These are phyloP conservation scores for Brachyrhaphis roseni DNA, from an alignment of 2,797 vertebrate species.

Conservation along the genomic window DNA sequence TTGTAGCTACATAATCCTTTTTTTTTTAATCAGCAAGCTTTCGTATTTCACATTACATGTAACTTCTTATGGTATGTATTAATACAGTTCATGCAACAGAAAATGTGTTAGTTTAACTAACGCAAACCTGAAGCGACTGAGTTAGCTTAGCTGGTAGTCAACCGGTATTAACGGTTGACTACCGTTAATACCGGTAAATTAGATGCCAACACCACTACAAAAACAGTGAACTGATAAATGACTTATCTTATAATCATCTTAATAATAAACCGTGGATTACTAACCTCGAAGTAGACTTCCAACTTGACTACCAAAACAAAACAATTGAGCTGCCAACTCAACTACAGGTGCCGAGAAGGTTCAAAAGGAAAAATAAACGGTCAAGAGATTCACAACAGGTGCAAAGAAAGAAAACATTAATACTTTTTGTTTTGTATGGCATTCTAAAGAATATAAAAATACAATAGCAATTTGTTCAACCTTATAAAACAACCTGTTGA, in stretches of 20 bases:
- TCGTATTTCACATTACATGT: too few species aligned
- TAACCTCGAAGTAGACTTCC: conserved; percentile 62
- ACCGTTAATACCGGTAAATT: too few species aligned
- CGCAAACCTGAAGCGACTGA: neutral
- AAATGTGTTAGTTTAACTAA: neutral
- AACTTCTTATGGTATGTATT: too few species aligned
- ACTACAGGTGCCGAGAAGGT: conserved; percentile 55
- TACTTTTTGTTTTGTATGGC: neutral
- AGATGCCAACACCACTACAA: neutral
- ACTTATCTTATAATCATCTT: rapidly evolving
- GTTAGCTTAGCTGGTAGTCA: conserved; percentile 36
- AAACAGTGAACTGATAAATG: neutral
- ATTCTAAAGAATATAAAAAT: neutral
- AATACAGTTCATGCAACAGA: rapidly evolving
- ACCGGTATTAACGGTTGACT: neutral
- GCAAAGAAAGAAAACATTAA: neutral
- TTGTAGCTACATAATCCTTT: conserved; percentile 5
- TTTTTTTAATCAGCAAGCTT: neutral
- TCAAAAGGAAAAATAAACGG: conserved; percentile 32
- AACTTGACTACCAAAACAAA: conserved; percentile 59
- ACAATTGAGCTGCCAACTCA: conserved; percentile 48
- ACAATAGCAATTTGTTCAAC: neutral
- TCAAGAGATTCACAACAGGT: conserved; percentile 26
- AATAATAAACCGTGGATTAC: conserved; percentile 16
- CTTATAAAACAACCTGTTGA: neutral